phyloP scores from a whole-genome alignment of 1,140 invertebrate genomes.

The Panonychus citri region DNA sequence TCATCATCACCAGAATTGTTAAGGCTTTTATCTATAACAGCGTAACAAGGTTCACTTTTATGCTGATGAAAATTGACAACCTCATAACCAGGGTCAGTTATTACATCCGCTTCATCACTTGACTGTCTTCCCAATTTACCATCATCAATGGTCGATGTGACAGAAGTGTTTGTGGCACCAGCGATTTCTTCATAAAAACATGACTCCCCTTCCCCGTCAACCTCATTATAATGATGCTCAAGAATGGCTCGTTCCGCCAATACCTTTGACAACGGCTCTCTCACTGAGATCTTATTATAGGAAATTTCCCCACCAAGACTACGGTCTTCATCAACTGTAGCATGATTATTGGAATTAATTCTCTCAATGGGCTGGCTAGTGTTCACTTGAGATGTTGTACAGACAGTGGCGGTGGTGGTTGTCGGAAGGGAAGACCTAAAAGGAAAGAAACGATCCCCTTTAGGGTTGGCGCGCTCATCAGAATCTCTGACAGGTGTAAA shows the following conservation, averaged over 20 bases:
- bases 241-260: conserved; percentile 8
- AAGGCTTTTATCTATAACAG: conserved; percentile 2
- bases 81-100: not conserved
- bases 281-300: conserved; percentile 12
- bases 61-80: not conserved
- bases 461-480: too few species aligned
- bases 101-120: not conserved
- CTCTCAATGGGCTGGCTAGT: too few species aligned
- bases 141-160: not conserved
- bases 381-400: too few species aligned
- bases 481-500: too few species aligned
- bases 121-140: not conserved
- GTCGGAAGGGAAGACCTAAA: too few species aligned
- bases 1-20: not conserved
- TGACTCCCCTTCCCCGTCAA: conserved; percentile 8
- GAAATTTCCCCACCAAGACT: not conserved
- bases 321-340: too few species aligned
- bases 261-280: conserved; percentile 11
- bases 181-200: conserved; percentile 13
- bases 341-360: too few species aligned
- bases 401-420: too few species aligned
- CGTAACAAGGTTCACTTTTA: conserved; percentile 7
- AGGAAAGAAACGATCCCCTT: too few species aligned
- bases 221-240: conserved; percentile 12
- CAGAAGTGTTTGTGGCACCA: conserved; percentile 5